Evolutionary conservation across 2,888 invertebrate genomes (phyloP).

Genomic region (Mycalesis mineus): DNA sequence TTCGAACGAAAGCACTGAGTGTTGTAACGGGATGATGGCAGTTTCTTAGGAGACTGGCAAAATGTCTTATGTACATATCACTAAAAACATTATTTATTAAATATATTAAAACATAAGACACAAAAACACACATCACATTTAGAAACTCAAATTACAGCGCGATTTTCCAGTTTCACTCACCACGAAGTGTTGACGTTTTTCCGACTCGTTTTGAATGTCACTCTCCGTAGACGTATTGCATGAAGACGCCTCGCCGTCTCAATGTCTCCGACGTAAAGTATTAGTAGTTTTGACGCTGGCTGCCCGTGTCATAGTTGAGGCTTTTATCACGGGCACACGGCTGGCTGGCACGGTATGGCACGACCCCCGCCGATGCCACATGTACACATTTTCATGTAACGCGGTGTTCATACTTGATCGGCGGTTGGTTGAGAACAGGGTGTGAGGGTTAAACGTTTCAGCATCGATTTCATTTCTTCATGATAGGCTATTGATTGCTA

Average conservation of each 20-base stretch:
- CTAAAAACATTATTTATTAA: too few species aligned
- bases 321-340: conserved; percentile 57
- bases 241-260: conserved; percentile 30
- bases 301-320: conserved; percentile 68
- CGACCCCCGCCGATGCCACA: conserved; percentile 65
- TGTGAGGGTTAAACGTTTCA: not conserved
- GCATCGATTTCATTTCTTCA: not conserved
- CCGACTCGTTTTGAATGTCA: conserved; percentile 48
- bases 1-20: too few species aligned
- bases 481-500: too few species aligned
- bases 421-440: not conserved
- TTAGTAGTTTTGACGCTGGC: conserved; percentile 71
- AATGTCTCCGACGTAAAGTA: conserved; percentile 54
- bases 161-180: conserved; percentile 18
- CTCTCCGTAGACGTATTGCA: conserved; percentile 26
- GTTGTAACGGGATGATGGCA: too few species aligned
- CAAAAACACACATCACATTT: not conserved
- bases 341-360: conserved; percentile 72
- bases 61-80: too few species aligned
- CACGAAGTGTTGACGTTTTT: conserved; percentile 40
- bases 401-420: conserved; percentile 47
- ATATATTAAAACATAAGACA: too few species aligned
- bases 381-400: conserved; percentile 55
- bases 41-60: too few species aligned
- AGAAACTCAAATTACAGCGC: not conserved